Evolutionary conservation across 2,113 vertebrate species (phyloP), one percentile per base, ranked within the genome.

Genomic region (Spermophilus dauricus): DNA sequence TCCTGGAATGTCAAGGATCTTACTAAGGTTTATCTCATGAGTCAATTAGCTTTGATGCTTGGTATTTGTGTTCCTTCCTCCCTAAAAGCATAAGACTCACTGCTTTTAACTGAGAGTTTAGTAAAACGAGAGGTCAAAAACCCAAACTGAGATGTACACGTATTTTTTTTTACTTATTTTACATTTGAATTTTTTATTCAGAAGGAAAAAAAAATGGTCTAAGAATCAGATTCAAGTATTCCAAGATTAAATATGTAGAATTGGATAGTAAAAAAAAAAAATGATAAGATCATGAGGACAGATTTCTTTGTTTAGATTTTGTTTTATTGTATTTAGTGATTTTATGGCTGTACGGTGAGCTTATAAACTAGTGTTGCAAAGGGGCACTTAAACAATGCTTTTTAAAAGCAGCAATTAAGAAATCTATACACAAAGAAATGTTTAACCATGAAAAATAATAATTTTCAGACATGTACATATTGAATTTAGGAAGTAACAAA

Each of bases 271-370:
- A 86, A 39, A 39, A 86, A 97, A 39, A 39, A 84, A 97, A 96
- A 95, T 90, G 73, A 94, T 95, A 65, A 65, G 78, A 88, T 89
- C 30, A 51, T 53, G 72, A 95, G 42, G 48, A 86, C 63, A 1
- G 0, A 93, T 97, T 97, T 88, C 69, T 93, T 77, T 96, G 24
- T 83, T 90, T 61, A 95, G 14, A 83, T 95, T 80, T 45, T 90
- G 24, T 45, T 98, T 96, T 92, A 86, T 97, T 97, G 75, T 1
- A 0, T 26, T 73, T 72, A 51, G 9, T 97, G 48, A 97, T 97
- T 97, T 88, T 95, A 92, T 34, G 92, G 32, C 39, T 97, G 53
- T 12, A 0, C 89, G 61, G 81, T 45, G 42, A 98, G 58, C 92
- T 87, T 92, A 89, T 58, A 30, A 16, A 75, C 85, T 92, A 67